Evolutionary conservation across 2,113 vertebrate genomes (phyloP).

Genomic region (Gymnorhina tibicen): DNA sequence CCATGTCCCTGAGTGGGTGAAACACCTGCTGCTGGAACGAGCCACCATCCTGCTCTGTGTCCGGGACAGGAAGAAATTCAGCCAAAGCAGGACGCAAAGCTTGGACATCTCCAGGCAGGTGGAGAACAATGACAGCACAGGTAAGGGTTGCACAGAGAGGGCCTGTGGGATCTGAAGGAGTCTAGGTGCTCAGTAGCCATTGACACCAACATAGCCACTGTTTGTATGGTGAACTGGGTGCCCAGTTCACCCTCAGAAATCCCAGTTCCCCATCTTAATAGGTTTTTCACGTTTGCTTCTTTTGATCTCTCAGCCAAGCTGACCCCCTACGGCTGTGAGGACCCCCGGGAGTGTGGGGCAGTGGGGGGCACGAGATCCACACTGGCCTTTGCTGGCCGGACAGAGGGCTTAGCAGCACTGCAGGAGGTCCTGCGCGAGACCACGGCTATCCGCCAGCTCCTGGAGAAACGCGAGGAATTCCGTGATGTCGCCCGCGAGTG

Average conservation of each 20-base stretch:
- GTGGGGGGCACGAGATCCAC: not conserved
- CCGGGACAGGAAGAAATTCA: constrained; percentile 70
- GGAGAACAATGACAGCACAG: constrained; percentile 58
- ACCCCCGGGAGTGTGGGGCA: constrained; percentile 58
- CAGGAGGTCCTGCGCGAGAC: constrained; percentile 83
- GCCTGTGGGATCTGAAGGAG: not conserved
- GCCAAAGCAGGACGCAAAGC: constrained; percentile 51
- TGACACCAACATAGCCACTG: too few relatives aligned
- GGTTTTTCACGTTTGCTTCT: not conserved
- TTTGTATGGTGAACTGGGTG: accelerated
- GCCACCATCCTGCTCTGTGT: constrained; percentile 83
- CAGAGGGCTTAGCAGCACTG: constrained; percentile 63
- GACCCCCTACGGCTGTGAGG: constrained; percentile 72
- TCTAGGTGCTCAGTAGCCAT: accelerated
- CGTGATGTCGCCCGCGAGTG: constrained; percentile 87
- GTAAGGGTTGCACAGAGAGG: constrained; percentile 20
- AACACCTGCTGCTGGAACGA: constrained; percentile 80
- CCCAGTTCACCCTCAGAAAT: not conserved
- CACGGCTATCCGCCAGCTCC: constrained; percentile 80
- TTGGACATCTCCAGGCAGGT: not conserved
- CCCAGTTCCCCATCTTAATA: accelerated
- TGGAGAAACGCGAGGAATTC: constrained; percentile 86
- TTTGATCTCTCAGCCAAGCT: constrained; percentile 67
- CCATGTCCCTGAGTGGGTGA: constrained; percentile 87
- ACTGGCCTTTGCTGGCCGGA: not conserved